Percentiles rank a stretch among this genome's conserved stretches.
phyloP scores from a whole-genome alignment of 2,888 invertebrate genomes.

The Pterobdella sp. region DNA sequence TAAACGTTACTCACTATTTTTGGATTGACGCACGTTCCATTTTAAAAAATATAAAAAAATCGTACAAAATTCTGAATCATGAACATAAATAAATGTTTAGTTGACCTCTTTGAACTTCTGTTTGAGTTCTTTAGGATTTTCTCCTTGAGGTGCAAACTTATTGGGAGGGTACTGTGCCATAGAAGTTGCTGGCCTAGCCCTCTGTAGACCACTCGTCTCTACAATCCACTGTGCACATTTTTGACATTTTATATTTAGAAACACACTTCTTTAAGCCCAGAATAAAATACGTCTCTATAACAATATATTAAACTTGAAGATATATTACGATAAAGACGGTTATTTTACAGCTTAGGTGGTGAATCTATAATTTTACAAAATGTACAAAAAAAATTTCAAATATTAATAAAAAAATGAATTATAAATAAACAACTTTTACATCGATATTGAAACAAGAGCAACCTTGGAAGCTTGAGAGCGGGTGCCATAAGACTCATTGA shows the following conservation, averaged over 20 bases:
- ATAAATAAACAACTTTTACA: too few species aligned
- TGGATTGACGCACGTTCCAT: too few species aligned
- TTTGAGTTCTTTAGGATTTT: constrained; percentile 94
- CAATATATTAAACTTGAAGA: too few species aligned
- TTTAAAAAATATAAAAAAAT: too few species aligned
- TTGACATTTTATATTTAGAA: background rate
- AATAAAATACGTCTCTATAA: background rate
- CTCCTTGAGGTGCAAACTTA: constrained; percentile 93
- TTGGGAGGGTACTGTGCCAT: constrained; percentile 81
- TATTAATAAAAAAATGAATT: too few species aligned
- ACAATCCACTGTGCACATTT: constrained; percentile 45
- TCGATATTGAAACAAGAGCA: too few species aligned
- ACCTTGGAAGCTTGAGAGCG: background rate
- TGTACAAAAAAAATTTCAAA: too few species aligned
- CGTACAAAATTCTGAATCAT: too few species aligned
- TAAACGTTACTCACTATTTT: background rate
- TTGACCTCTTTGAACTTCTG: constrained; percentile 87
- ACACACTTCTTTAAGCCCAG: background rate
- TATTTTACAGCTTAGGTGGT: too few species aligned
- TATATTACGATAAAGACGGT: too few species aligned
- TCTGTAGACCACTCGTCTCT: constrained; percentile 21
- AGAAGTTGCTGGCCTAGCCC: constrained; percentile 26
- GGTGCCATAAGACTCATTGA: constrained; percentile 19
- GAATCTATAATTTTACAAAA: too few species aligned
- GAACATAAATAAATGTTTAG: too few species aligned